Conservation (phyloP, 2,888 invertebrate species). For the Choristoneura rosaceana region DNA sequence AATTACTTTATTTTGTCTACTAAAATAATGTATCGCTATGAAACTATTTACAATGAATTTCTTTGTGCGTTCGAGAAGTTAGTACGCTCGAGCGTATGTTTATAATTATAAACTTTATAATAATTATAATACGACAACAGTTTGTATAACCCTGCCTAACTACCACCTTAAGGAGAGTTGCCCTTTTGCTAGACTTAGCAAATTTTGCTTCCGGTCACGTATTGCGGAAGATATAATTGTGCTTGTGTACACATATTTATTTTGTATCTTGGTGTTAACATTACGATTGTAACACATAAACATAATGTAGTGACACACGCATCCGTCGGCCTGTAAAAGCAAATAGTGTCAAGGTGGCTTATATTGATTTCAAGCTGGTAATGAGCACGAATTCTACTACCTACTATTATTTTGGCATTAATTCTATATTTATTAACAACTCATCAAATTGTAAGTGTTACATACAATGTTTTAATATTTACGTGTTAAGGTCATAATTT, state of each 20-base stretch:
- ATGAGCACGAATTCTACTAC: conserved; percentile 62
- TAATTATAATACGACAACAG: too few relatives aligned
- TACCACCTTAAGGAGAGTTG: background rate
- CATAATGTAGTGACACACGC: conserved; percentile 67
- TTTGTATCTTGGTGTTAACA: conserved; percentile 57
- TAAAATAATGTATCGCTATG: too few relatives aligned
- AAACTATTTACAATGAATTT: too few relatives aligned
- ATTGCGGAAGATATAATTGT: conserved; percentile 16
- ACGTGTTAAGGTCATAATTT: conserved; percentile 30
- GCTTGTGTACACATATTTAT: conserved; percentile 47
- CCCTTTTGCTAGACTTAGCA: background rate
- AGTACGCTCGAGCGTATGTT: too few relatives aligned
- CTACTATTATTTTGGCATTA: conserved; percentile 48
- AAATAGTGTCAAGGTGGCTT: conserved; percentile 79
- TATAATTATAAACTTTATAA: too few relatives aligned
- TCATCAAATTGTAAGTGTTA: conserved; percentile 24
- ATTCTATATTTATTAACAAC: conserved; percentile 43
- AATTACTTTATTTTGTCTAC: too few relatives aligned
- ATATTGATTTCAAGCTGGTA: conserved; percentile 77
- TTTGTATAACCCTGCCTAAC: background rate
- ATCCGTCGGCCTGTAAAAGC: conserved; percentile 71
- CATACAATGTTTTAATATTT: conserved; percentile 28
- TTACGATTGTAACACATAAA: conserved; percentile 68
- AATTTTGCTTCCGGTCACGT: conserved; percentile 7
- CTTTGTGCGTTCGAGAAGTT: too few relatives aligned